Base-by-base conservation (phyloP, 1,140 invertebrate genomes). In the Tachypleus tridentatus region DNA sequence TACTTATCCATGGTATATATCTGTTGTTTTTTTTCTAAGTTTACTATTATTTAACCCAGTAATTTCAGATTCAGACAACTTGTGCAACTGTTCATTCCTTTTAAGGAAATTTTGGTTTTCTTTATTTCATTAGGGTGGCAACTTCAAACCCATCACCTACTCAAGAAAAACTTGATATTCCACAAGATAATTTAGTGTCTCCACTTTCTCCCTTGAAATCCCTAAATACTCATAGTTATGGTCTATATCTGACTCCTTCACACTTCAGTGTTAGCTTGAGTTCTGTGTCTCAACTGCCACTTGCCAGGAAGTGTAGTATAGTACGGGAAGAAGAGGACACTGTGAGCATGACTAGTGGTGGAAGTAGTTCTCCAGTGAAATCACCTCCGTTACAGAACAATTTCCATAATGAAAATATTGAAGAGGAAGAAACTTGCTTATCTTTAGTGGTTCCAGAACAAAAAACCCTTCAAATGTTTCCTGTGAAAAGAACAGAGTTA, bases 281-380 rank as follows among this genome's bases (percentile, higher is more conserved):
- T 7, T 54, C 53, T 54, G 7, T 7, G 53, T 8, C 53, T 7
- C 53, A n/a, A 54, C 53, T 8, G 7, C 53, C 53, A 1, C 53
- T 54, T 54, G 89, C 59, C 83, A 81, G 89, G 58, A 92, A 93
- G 73, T 93, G 89, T 77, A 90, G 88, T 71, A 91, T 93, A 70
- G 90, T 92, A 3, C 5, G 85, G 86, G 70, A 89, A 91, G 76
- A 89, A 89, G 72, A 69, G 29, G 68, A 69, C 56, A 61, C 10
- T 6, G 57, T 60, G 47, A 65, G 64, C 10, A 64, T 58, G 49
- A 60, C 68, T 4, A 64, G 62, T 56, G 61, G 63, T 51, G 60
- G 58, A 52, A 64, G 62, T 8, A 54, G n/a, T 51, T 69, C 68
- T 4, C 68, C 68, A 5, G 62, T 65, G 7, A 64, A 64, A 60